A percentile compares a stretch with the other conserved stretches of the same genome.
Conservation (phyloP, 2,888 invertebrate species). For the Phrixothrix hirtus region DNA sequence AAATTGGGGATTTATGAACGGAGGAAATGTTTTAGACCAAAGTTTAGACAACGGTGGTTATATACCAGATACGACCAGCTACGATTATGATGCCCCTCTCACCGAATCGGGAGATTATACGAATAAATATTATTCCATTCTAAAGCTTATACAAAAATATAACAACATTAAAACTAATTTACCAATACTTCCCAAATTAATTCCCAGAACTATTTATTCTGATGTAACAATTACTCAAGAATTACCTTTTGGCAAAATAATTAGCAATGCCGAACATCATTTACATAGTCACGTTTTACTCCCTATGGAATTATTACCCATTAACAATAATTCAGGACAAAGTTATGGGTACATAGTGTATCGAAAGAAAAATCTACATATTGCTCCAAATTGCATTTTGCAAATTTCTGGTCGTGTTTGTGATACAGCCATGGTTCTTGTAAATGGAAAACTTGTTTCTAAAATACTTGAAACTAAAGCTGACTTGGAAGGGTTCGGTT, state of each 20-base stretch:
- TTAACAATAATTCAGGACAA: slow-evolving; percentile 58
- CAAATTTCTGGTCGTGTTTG: slow-evolving; percentile 53
- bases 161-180: slow-evolving; percentile 44
- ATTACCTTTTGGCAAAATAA: slow-evolving; percentile 35
- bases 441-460: slow-evolving; percentile 53
- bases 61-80: slow-evolving; percentile 50
- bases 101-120: slow-evolving; percentile 89
- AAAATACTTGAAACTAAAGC: slow-evolving; percentile 39
- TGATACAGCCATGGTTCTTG: slow-evolving; percentile 59
- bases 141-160: slow-evolving; percentile 57
- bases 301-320: slow-evolving; percentile 50
- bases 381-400: slow-evolving; percentile 43
- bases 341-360: slow-evolving; percentile 63
- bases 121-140: slow-evolving; percentile 74
- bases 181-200: slow-evolving; percentile 49
- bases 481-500: slow-evolving; percentile 53
- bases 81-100: slow-evolving; percentile 80
- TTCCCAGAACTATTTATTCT: slow-evolving; percentile 46
- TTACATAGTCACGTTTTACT: slow-evolving; percentile 28
- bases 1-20: slow-evolving; percentile 72
- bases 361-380: slow-evolving; percentile 49
- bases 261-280: slow-evolving; percentile 26
- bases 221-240: slow-evolving; percentile 36
- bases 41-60: slow-evolving; percentile 50
- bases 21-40: slow-evolving; percentile 37